A percentile compares a stretch with the other conserved stretches of the same genome.
phyloP scores from a whole-genome alignment of 2,797 vertebrate species.

The Scolopax bukidnonensis region DNA sequence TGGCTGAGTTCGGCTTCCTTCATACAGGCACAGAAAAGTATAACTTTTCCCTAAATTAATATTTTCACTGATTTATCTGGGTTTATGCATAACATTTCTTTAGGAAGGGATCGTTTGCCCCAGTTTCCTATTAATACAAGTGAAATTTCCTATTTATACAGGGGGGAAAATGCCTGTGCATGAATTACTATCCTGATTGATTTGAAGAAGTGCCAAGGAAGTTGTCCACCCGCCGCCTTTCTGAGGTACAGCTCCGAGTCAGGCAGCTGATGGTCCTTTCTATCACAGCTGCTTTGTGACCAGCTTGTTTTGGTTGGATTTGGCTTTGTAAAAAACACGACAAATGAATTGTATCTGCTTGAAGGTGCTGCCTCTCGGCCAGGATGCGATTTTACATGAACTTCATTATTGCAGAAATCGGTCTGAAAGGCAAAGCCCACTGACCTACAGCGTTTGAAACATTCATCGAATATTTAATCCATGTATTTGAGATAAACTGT shows the following conservation, averaged over 20 bases:
- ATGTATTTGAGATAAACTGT: neutral
- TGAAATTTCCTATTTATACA: neutral
- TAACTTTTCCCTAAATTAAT: neutral
- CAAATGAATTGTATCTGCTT: neutral
- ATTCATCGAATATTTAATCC: neutral
- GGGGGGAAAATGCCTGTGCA: neutral
- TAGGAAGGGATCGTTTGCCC: neutral
- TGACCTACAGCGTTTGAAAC: neutral
- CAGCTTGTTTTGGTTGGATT: neutral
- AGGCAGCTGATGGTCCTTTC: neutral
- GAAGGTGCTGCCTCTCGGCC: neutral
- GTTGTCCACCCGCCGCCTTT: neutral
- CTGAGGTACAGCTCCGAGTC: neutral
- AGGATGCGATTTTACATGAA: neutral
- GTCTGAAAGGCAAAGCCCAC: neutral
- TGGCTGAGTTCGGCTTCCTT: neutral
- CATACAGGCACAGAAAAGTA: neutral
- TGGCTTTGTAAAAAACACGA: neutral
- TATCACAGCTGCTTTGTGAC: neutral
- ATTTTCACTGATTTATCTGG: neutral
- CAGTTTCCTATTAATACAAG: neutral
- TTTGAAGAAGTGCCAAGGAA: neutral
- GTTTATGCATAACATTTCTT: neutral
- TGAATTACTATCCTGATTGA: neutral
- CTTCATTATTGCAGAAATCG: neutral